Conservation (phyloP, 2,888 invertebrate genomes). For the Drosophila yooni region DNA sequence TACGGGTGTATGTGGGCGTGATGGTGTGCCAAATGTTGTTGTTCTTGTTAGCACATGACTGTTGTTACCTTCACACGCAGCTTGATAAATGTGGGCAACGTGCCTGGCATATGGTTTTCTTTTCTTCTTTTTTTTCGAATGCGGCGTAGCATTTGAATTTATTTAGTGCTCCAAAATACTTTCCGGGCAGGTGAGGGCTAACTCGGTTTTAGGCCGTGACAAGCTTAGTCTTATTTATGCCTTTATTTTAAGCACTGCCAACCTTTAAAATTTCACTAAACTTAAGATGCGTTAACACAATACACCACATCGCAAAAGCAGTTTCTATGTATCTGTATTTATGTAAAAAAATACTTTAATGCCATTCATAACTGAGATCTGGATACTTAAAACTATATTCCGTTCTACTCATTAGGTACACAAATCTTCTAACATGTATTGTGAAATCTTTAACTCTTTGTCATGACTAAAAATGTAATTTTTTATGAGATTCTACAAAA, state of each 20-base stretch:
- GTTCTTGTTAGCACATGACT: constrained; percentile 60
- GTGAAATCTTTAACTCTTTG: too few relatives aligned
- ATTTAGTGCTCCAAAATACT: constrained; percentile 37
- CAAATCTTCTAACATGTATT: neutral
- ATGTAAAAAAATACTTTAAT: too few relatives aligned
- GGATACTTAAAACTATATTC: neutral
- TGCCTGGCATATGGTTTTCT: constrained; percentile 61
- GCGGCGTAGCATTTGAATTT: constrained; percentile 32
- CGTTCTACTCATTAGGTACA: neutral
- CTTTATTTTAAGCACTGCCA: constrained; percentile 11
- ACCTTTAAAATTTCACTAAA: constrained; percentile 23
- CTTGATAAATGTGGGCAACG: constrained; percentile 73
- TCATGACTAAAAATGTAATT: too few relatives aligned
- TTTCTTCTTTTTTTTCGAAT: constrained; percentile 5
- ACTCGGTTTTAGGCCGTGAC: constrained; percentile 21
- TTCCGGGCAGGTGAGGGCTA: constrained; percentile 2
- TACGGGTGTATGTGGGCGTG: constrained; percentile 28
- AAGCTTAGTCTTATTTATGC: constrained; percentile 18
- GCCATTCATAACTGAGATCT: neutral
- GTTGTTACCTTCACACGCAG: constrained; percentile 27
- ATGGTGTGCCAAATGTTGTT: constrained; percentile 48
- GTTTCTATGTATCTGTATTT: too few relatives aligned
- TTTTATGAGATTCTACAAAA: too few relatives aligned
- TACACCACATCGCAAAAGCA: neutral
- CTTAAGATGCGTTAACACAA: neutral